These are phyloP conservation scores for Nasonia vitripennis DNA, from an alignment of 1,140 invertebrate genomes.

Conservation along the genomic window DNA sequence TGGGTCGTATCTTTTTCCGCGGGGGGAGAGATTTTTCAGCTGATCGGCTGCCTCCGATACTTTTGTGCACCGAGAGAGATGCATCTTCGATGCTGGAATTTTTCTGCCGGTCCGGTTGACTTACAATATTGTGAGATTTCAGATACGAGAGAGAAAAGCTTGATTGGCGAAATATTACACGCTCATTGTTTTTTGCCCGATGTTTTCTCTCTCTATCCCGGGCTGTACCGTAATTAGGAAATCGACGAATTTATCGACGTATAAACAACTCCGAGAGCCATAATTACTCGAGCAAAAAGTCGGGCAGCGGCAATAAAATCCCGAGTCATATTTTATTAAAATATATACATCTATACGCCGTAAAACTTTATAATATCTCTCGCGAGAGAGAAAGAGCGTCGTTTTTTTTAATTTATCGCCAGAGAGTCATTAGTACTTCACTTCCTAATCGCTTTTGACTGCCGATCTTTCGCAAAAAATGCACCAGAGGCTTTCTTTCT, in stretches of 20 bases:
- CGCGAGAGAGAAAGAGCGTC: not conserved
- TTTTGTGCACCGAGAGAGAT: not conserved
- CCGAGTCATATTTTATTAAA: constrained; percentile 5
- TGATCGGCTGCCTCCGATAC: not conserved
- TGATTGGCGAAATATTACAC: not conserved
- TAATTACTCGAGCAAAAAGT: constrained; percentile 1
- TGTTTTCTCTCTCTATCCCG: too few species aligned
- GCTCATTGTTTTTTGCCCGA: too few species aligned
- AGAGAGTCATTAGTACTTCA: constrained; percentile 28
- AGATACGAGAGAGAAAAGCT: not conserved
- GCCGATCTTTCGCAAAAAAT: not conserved
- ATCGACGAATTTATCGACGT: constrained; percentile 18
- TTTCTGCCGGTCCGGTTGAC: not conserved
- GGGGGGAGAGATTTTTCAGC: not conserved
- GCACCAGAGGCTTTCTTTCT: constrained; percentile 1
- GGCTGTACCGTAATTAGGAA: not conserved
- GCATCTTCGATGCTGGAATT: not conserved
- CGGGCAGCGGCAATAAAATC: not conserved
- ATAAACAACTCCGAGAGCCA: not conserved
- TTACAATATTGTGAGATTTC: not conserved
- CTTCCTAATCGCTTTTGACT: not conserved
- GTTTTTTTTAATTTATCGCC: constrained; percentile 6
- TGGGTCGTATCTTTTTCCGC: not conserved
- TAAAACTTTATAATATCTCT: not conserved
- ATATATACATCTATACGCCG: not conserved